A percentile compares a stretch with the other conserved stretches of the same genome.
Conservation (phyloP, 2,888 invertebrate species). For the Flexamia atlantica region DNA sequence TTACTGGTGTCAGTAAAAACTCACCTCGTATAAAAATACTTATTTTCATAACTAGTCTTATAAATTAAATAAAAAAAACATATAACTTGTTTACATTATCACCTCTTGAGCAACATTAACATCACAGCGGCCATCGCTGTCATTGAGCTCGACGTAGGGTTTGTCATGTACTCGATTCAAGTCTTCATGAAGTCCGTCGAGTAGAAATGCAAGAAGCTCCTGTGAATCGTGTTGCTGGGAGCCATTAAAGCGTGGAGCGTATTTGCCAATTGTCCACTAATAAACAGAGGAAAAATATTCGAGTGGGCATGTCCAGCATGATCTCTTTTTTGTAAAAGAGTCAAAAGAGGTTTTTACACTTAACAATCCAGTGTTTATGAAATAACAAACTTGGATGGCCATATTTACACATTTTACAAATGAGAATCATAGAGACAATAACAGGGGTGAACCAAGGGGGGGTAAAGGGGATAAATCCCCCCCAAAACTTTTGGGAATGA, state of each 20-base stretch:
- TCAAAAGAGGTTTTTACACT: too few species aligned
- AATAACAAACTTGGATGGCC: too few species aligned
- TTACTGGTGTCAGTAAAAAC: too few species aligned
- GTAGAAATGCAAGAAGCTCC: slow-evolving; percentile 92
- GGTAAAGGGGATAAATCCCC: too few species aligned
- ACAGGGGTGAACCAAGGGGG: too few species aligned
- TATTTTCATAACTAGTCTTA: not conserved
- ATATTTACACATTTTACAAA: too few species aligned
- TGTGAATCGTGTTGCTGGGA: slow-evolving; percentile 97
- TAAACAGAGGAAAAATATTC: slow-evolving; percentile 66
- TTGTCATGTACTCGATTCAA: slow-evolving; percentile 88
- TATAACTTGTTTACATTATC: not conserved
- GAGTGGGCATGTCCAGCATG: not conserved
- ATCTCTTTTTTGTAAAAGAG: too few species aligned
- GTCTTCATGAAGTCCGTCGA: slow-evolving; percentile 96
- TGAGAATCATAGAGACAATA: too few species aligned
- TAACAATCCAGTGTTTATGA: too few species aligned
- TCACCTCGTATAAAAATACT: too few species aligned
- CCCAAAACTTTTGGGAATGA: too few species aligned
- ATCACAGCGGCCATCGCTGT: slow-evolving; percentile 88
- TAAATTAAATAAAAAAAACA: not conserved
- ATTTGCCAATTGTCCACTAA: slow-evolving; percentile 89
- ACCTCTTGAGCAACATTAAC: slow-evolving; percentile 79
- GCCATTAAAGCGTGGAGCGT: slow-evolving; percentile 91
- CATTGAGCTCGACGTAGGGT: slow-evolving; percentile 85